A percentile compares a stretch with the other conserved stretches of the same genome.
Conservation (phyloP, 2,888 invertebrate species). For the Hoplodrina ambigua region DNA sequence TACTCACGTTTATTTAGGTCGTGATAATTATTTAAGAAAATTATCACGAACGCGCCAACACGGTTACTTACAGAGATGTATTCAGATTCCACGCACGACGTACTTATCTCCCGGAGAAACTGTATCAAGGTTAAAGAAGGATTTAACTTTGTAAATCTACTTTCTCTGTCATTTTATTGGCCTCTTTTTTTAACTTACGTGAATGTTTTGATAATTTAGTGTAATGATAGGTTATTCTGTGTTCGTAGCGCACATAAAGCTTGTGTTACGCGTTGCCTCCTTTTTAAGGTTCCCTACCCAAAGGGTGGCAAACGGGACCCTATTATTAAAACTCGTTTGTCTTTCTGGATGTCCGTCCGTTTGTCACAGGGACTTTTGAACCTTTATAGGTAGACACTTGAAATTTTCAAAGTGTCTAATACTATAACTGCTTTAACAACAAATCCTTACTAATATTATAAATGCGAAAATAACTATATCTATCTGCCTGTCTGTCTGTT, state of each 20-base stretch:
- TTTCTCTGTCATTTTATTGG: slow-evolving; percentile 64
- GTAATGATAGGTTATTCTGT: slow-evolving; percentile 42
- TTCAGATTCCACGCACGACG: slow-evolving; percentile 59
- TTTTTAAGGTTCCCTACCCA: no score
- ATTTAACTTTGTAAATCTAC: slow-evolving; percentile 46
- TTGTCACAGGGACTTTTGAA: no score
- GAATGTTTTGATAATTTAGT: slow-evolving; percentile 60
- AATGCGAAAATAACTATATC: no score
- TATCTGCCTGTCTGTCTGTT: no score
- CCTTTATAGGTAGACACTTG: no score
- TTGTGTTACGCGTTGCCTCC: background rate
- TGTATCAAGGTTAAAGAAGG: slow-evolving; percentile 67
- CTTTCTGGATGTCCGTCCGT: no score
- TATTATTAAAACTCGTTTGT: no score
- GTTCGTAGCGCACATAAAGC: slow-evolving; percentile 48
- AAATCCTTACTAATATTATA: no score
- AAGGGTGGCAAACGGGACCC: no score
- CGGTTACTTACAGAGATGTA: slow-evolving; percentile 62
- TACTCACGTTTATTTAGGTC: slow-evolving; percentile 63
- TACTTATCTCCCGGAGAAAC: slow-evolving; percentile 62
- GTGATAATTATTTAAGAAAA: slow-evolving; percentile 71
- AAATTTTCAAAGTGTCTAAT: no score
- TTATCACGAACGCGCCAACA: slow-evolving; percentile 69
- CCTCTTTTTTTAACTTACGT: slow-evolving; percentile 63
- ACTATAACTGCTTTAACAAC: no score